A percentile compares a stretch with the other conserved stretches of the same genome.
Conservation (phyloP, 2,113 vertebrate genomes). For the Ancistrus triradiatus region DNA sequence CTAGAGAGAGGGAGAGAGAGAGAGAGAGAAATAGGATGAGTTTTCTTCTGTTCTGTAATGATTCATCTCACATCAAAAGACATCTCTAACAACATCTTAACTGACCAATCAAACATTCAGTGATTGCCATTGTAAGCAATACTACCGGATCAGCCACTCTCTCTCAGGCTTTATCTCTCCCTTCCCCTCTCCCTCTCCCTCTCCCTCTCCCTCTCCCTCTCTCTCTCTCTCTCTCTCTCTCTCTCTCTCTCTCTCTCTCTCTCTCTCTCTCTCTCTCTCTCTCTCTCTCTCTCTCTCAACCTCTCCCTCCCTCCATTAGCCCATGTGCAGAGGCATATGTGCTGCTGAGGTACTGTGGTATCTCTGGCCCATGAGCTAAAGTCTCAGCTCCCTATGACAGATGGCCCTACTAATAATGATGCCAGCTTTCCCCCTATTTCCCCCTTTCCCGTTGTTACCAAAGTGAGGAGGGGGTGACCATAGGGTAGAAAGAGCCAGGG, state of each 20-base stretch:
- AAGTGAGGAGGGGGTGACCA: slow-evolving; percentile 63
- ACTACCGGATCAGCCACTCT: slow-evolving; percentile 13
- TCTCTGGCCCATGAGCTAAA: slow-evolving; percentile 32
- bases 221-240: too few species aligned
- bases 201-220: slow-evolving; percentile 14
- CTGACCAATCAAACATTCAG: slow-evolving; percentile 33
- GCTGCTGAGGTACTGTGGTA: slow-evolving; percentile 35
- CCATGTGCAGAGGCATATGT: slow-evolving; percentile 43
- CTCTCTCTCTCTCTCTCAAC: slow-evolving; percentile 16
- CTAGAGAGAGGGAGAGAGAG: too few species aligned
- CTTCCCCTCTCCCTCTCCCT: slow-evolving; percentile 15
- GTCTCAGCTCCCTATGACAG: slow-evolving; percentile 71
- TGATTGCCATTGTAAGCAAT: slow-evolving; percentile 13
- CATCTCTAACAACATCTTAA: slow-evolving; percentile 30
- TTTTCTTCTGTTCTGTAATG: too few species aligned
- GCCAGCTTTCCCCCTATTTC: slow-evolving; percentile 58
- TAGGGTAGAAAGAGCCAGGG: slow-evolving; percentile 51
- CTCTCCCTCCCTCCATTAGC: slow-evolving; percentile 20
- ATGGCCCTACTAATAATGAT: slow-evolving; percentile 83
- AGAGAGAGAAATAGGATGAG: too few species aligned
- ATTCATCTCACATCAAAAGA: not conserved
- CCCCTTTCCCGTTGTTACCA: slow-evolving; percentile 71
- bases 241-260: slow-evolving; percentile 18
- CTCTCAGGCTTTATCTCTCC: too few species aligned
- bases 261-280: slow-evolving; percentile 12